A percentile compares a stretch with the other conserved stretches of the same genome.
These are phyloP conservation scores for Caenorhabditis auriculariae DNA, from an alignment of 2,888 invertebrate species.

Conservation along the genomic window DNA sequence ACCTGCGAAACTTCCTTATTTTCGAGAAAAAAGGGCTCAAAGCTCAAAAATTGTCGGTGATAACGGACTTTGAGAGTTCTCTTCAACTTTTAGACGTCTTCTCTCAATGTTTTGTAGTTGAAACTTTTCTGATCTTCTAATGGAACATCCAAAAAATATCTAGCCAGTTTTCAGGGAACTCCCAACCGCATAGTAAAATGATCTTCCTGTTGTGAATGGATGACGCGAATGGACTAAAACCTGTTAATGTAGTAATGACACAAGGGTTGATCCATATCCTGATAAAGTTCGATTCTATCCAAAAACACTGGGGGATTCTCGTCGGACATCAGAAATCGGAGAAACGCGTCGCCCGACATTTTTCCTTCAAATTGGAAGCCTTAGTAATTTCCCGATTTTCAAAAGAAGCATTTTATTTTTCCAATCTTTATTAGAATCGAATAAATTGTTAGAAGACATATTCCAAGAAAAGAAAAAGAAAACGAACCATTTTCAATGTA, in stretches of 20 bases:
- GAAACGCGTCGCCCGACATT: slow-evolving; percentile 82
- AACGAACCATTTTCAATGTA: slow-evolving; percentile 49
- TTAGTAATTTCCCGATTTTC: neutral
- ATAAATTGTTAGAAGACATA: neutral
- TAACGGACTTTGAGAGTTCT: too few species aligned
- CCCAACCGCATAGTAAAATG: too few species aligned
- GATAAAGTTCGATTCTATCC: slow-evolving; percentile 74
- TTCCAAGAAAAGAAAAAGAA: neutral
- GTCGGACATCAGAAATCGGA: slow-evolving; percentile 98
- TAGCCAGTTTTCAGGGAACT: too few species aligned
- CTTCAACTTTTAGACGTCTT: too few species aligned
- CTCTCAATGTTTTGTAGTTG: too few species aligned
- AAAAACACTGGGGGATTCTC: slow-evolving; percentile 99
- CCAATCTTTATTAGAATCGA: neutral
- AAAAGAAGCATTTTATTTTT: neutral
- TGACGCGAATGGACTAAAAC: slow-evolving; percentile 10
- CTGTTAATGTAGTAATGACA: slow-evolving; percentile 95
- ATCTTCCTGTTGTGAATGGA: too few species aligned
- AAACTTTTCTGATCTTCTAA: too few species aligned
- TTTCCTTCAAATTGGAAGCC: slow-evolving; percentile 40
- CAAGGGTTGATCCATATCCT: slow-evolving; percentile 96
- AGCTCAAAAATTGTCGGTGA: too few species aligned
- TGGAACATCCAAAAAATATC: too few species aligned
- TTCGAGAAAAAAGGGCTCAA: too few species aligned
- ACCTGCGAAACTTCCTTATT: too few species aligned